phyloP scores from a whole-genome alignment of 1,140 invertebrate species.

The Bombus confusus region DNA sequence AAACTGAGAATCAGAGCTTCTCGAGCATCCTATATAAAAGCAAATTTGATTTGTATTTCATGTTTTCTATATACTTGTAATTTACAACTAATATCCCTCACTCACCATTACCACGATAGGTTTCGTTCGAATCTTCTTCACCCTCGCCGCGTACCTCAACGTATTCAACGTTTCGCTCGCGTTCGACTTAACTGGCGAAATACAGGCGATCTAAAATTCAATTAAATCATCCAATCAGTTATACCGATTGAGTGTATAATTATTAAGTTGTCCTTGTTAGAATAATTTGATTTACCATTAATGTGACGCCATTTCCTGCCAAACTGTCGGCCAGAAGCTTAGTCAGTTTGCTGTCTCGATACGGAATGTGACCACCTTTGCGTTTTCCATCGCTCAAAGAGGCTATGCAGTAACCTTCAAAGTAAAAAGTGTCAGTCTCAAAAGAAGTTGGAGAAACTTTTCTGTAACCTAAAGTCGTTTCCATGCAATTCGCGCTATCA shows the following conservation, averaged over 20 bases:
- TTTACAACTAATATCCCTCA: not conserved
- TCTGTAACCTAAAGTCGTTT: not conserved
- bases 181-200: slow-evolving; percentile 93
- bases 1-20: slow-evolving; percentile 95
- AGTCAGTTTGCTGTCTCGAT: slow-evolving; percentile 96
- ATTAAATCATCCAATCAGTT: not conserved
- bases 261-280: not conserved
- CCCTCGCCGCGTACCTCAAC: slow-evolving; percentile 92
- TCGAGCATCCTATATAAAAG: slow-evolving; percentile 90
- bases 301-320: slow-evolving; percentile 96
- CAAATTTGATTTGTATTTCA: not conserved
- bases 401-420: slow-evolving; percentile 95
- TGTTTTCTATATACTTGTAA: not conserved
- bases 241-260: not conserved
- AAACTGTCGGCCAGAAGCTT: slow-evolving; percentile 96
- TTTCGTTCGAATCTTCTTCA: slow-evolving; percentile 94
- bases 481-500: not conserved
- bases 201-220: slow-evolving; percentile 92
- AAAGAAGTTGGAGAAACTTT: not conserved
- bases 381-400: slow-evolving; percentile 93
- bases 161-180: slow-evolving; percentile 96
- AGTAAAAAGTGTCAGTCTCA: slow-evolving; percentile 17
- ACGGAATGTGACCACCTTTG: slow-evolving; percentile 93
- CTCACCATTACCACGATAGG: slow-evolving; percentile 96
- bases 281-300: slow-evolving; percentile 87